Base-by-base conservation (phyloP, 2,797 vertebrate genomes). In the Danio jaintianensis region DNA sequence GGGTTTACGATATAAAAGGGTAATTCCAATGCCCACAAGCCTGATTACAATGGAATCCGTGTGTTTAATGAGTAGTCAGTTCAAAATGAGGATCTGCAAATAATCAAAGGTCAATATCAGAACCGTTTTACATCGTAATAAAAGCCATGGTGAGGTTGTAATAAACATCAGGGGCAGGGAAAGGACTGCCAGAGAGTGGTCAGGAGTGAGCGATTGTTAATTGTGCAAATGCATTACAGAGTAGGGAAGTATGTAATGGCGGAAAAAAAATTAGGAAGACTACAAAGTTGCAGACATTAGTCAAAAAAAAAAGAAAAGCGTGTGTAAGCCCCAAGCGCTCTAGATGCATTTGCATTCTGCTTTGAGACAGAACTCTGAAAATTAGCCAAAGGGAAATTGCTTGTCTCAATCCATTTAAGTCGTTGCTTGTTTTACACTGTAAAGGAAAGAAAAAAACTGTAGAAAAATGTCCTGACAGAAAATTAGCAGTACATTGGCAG, bases 301-400 rank as follows among this genome's bases (percentile, higher is more conserved):
- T 70, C 66, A 76, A 55, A 66, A 66, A 16, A 15, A 47, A 55
- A 29, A 29, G 29, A n/a, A 13, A 69, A 52, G 18, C 53, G n/a
- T 10, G 47, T 43, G 40, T 56, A 36, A 53, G 67, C 58, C 50
- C 50, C n/a, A 20, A 64, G 61, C 61, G 56, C 79, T 84, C 75
- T 72, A 70, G 68, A 78, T 83, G 70, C 2, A 59, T 55, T 74
- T 63, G 50, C 66, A 72, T 64, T 83, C 66, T 53, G 40, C 48
- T 36, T 58, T 4, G 43, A 40, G 38, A 83, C 75, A 62, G 63
- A 85, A 59, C 52, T 77, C 78, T 80, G n/a, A 61, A 74, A 55
- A 75, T 61, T 38, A 42, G 61, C 36, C 70, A 43, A 75, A 82
- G 81, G 75, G 75, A 86, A 83, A 83, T 64, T 64, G 78, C 75